Base-by-base conservation (phyloP, 2,113 vertebrate genomes). In the Nothocercus nigrocapillus region DNA sequence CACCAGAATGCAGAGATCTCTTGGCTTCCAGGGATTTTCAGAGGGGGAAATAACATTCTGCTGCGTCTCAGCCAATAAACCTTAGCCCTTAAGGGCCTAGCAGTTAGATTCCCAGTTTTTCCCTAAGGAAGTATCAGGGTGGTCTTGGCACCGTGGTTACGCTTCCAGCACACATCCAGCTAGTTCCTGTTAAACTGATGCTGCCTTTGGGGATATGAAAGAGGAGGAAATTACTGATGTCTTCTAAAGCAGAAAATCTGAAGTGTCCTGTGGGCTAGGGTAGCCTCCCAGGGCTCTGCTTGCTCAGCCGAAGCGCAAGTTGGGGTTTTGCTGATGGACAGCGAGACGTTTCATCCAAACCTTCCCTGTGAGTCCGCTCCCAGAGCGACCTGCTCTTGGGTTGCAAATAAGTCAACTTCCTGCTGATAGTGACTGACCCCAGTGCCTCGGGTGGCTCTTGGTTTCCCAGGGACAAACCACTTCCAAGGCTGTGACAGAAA, bases 1-100 rank as follows among this genome's bases (percentile, higher is more conserved):
- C 11, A 19, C n/a, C 9, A 13, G 30, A 40, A 14, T 16, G 11
- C 25, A 17, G 53, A 0, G 19, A 1, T 4, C 59, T 36, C 47
- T 28, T 51, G 38, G 0, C 20, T n/a, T 15, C 54, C 74, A 68
- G 36, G 42, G 59, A 5, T 88, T 81, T 49, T 34, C 32, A 7
- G 14, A 62, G 62, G 3, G 7, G 40, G 16, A 34, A 86, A 70
- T 28, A 11, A 42, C 7, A 51, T 59, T 58, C 47, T 38, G 4
- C 0, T 0, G 15, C n/a, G 38, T 70, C 30, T 44, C 11, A 3
- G n/a, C 34, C 78, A 17, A 6, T 10, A 34, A 44, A 74, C 66
- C 34, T 13, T 10, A 34, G 38, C 70, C 66, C 34, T 13, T 30
- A 58, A 63, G 34, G 6, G 4, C 24, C 30, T 75, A 0, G 0